Conservation (phyloP, 53 echinoderm and acorn worm species). For the Echinarachnius parma region DNA sequence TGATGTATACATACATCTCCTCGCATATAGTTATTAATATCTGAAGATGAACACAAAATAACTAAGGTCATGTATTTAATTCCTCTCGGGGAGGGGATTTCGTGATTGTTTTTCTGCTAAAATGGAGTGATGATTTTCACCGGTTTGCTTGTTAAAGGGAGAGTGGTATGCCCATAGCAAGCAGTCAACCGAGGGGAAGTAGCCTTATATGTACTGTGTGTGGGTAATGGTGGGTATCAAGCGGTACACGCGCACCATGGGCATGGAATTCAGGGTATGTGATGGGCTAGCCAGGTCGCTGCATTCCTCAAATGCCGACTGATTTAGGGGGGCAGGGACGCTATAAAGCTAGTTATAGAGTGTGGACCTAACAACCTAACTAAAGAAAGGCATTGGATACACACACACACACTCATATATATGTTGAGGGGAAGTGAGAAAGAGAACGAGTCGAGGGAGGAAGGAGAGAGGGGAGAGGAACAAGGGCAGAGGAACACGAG, state of each 20-base stretch:
- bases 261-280: constrained; percentile 37
- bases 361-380: too few species aligned
- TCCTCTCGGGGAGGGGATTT: background rate
- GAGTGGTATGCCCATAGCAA: constrained; percentile 44
- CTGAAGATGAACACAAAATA: too few species aligned
- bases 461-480: background rate
- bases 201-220: constrained; percentile 47
- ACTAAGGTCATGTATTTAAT: too few species aligned
- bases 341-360: too few species aligned
- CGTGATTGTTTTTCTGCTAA: constrained; percentile 18
- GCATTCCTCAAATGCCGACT: constrained; percentile 30
- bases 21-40: too few species aligned
- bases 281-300: constrained; percentile 45
- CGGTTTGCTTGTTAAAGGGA: constrained; percentile 24
- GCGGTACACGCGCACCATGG: constrained; percentile 29
- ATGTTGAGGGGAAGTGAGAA: too few species aligned
- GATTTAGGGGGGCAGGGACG: background rate
- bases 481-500: constrained; percentile 1
- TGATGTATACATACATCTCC: too few species aligned
- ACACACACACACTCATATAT: too few species aligned
- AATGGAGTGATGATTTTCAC: constrained; percentile 16
- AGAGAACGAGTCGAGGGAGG: background rate
- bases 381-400: too few species aligned
- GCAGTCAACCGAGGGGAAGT: constrained; percentile 14
- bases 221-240: constrained; percentile 18